Evolutionary conservation across 2,113 vertebrate genomes (phyloP), one percentile per base, ranked within the genome.

Genomic region (Xerus inauris): DNA sequence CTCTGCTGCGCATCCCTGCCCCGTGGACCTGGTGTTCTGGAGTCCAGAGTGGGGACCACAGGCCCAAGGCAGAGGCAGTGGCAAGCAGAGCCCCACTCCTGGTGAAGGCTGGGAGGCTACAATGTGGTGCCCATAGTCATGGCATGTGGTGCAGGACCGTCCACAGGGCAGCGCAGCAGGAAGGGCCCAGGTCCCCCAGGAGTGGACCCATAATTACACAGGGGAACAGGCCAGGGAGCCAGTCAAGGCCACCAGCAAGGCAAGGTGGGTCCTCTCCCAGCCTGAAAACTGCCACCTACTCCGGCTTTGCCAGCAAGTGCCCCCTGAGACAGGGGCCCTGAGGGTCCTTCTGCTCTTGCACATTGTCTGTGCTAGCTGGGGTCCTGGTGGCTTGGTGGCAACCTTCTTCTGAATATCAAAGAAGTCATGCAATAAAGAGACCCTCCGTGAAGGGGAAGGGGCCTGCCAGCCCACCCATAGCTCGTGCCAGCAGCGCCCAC

Each of bases 361-460:
- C 0, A 0, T 69, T 5, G 59, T 8, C 32, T 17, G 45, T 59
- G n/a, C 45, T 12, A 10, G 49, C 2, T 16, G 19, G 45, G 77
- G 10, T 24, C 72, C n/a, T 12, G 10, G 38, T 13, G 3, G 35
- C 54, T 67, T 0, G 40, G 12, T 24, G 47, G 19, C 38, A 3
- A 9, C 3, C 17, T 54, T 24, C 17, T 51, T 82, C 32, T 16
- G 71, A 47, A 26, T 42, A 17, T 42, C 67, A 65, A 13, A 54
- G 38, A 73, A 65, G n/a, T 26, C 42, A 42, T 28, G 32, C 14
- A 12, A 11, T 0, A 40, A 11, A 24, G 40, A 92, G 38, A 20
- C 10, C 45, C 40, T 26, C 4, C 13, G 45, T 20, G 40, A 45
- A 12, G 28, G 54, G 26, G 22, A 11, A 62, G 59, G 59, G 4